Percentiles rank a stretch among this genome's conserved stretches.
phyloP scores from a whole-genome alignment of 2,888 invertebrate genomes.

The Melanophora roralis region DNA sequence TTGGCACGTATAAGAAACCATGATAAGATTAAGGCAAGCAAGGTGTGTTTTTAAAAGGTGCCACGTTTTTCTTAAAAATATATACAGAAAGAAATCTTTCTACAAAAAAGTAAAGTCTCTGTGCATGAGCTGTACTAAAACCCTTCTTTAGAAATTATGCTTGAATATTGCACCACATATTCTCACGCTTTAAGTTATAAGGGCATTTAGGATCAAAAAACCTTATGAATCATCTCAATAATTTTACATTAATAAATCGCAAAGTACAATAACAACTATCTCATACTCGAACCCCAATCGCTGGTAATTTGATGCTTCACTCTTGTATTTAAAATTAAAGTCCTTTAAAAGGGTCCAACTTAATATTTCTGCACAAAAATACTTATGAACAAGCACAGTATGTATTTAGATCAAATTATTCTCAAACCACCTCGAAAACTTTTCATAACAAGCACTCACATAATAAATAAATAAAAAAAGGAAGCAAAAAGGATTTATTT shows the following conservation, averaged over 20 bases:
- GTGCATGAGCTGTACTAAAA: too few species aligned
- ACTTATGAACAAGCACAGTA: slow-evolving; percentile 9
- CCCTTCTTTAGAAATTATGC: too few species aligned
- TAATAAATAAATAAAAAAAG: slow-evolving; percentile 10
- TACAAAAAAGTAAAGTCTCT: too few species aligned
- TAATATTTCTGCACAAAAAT: not conserved
- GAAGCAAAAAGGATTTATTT: slow-evolving; percentile 26
- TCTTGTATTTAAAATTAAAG: slow-evolving; percentile 11
- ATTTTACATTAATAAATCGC: slow-evolving; percentile 10
- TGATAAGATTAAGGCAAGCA: too few species aligned
- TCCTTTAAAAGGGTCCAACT: slow-evolving; percentile 36
- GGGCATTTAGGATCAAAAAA: slow-evolving; percentile 9
- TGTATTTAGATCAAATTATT: slow-evolving; percentile 18
- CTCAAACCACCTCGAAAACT: slow-evolving; percentile 31
- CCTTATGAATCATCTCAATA: not conserved
- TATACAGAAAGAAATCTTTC: too few species aligned
- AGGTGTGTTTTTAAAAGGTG: too few species aligned
- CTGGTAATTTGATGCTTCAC: slow-evolving; percentile 31
- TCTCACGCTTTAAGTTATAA: too few species aligned
- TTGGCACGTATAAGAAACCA: too few species aligned
- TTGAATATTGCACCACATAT: too few species aligned
- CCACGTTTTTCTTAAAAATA: too few species aligned
- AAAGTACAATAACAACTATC: slow-evolving; percentile 6
- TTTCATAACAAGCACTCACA: slow-evolving; percentile 20
- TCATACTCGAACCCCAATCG: not conserved